These are phyloP conservation scores for Atta colombica DNA, from an alignment of 1,140 invertebrate genomes.

Conservation along the genomic window DNA sequence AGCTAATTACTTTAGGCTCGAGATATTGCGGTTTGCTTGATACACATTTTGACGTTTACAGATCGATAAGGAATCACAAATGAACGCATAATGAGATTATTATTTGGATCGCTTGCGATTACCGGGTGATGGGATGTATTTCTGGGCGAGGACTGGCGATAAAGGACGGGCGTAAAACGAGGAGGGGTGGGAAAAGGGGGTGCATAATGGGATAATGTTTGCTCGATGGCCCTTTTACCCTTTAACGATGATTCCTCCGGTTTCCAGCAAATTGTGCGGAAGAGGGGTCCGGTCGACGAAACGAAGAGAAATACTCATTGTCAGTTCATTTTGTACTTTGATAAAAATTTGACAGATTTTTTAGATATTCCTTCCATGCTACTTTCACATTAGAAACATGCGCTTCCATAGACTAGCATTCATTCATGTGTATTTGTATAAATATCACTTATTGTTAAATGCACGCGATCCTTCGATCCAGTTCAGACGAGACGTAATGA, in stretches of 20 bases:
- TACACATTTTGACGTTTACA: constrained; percentile 40
- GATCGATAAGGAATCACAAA: constrained; percentile 46
- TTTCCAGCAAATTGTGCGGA: constrained; percentile 64
- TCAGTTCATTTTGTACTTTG: background rate
- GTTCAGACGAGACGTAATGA: constrained; percentile 19
- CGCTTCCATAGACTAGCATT: background rate
- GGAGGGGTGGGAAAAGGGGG: constrained; percentile 54
- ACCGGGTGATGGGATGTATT: constrained; percentile 43
- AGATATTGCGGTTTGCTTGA: constrained; percentile 1
- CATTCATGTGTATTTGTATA: constrained; percentile 26
- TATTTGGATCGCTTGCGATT: constrained; percentile 51
- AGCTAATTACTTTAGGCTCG: constrained; percentile 13
- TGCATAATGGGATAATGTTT: constrained; percentile 77
- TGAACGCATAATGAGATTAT: constrained; percentile 56
- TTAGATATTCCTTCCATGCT: background rate
- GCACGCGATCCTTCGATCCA: constrained; percentile 56
- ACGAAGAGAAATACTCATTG: constrained; percentile 2
- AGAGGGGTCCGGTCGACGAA: constrained; percentile 53
- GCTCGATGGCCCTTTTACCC: constrained; percentile 77
- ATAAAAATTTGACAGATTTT: constrained; percentile 1
- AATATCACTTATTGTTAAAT: constrained; percentile 46
- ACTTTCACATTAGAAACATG: background rate
- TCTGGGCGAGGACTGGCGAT: constrained; percentile 57
- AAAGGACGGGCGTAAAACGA: constrained; percentile 66
- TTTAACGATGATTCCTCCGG: constrained; percentile 79